These are phyloP conservation scores for Osmoderma eremita DNA, from an alignment of 2,888 invertebrate species.

Conservation along the genomic window DNA sequence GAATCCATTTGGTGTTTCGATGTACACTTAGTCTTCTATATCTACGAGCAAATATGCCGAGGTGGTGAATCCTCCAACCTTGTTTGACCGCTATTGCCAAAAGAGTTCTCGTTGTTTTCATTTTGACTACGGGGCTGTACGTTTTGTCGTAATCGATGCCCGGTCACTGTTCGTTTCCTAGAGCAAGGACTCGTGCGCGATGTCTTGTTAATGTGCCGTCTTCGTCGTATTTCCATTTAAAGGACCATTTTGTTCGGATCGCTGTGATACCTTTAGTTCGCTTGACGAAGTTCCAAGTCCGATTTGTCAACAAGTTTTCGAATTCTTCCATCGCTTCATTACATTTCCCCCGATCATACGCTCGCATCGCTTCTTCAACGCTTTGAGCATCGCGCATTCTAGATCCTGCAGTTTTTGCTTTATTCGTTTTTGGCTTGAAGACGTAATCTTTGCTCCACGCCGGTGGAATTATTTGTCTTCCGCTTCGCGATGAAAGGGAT, in stretches of 20 bases:
- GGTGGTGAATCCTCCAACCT: not conserved
- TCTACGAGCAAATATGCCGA: not conserved
- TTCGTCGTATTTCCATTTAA: slow-evolving; percentile 46
- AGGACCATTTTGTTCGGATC: slow-evolving; percentile 46
- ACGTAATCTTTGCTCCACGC: too few relatives aligned
- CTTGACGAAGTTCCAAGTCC: slow-evolving; percentile 49
- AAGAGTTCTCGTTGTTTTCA: not conserved
- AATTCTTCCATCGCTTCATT: slow-evolving; percentile 11
- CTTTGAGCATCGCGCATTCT: not conserved
- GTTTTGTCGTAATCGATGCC: slow-evolving; percentile 11
- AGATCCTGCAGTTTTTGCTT: too few relatives aligned
- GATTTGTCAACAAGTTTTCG: slow-evolving; percentile 29
- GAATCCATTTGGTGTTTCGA: not conserved
- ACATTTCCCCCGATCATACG: not conserved
- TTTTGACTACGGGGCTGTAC: slow-evolving; percentile 2
- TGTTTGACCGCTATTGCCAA: not conserved
- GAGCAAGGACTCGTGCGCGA: slow-evolving; percentile 1
- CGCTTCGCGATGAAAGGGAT: too few relatives aligned
- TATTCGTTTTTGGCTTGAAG: too few relatives aligned
- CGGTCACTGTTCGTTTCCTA: not conserved
- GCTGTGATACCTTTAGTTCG: slow-evolving; percentile 44
- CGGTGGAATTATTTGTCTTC: too few relatives aligned
- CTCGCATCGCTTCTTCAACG: not conserved
- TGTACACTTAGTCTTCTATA: not conserved
- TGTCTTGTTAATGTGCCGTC: slow-evolving; percentile 13